phyloP scores from a whole-genome alignment of 1,140 invertebrate species.

The Probaryconus sp. region DNA sequence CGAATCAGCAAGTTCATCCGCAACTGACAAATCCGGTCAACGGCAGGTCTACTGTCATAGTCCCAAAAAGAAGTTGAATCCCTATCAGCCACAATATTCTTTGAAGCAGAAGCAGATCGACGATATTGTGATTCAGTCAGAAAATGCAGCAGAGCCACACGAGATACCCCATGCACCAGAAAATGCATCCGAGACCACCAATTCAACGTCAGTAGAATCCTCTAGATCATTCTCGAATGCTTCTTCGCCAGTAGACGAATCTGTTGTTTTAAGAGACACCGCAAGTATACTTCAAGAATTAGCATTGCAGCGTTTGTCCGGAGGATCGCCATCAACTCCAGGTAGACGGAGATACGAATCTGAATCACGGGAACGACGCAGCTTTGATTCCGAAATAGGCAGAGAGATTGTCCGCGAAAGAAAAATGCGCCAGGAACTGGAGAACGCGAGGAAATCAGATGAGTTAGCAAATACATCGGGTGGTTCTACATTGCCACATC shows the following conservation, averaged over 20 bases:
- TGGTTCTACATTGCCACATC: conserved; percentile 56
- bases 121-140: conserved; percentile 70
- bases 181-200: conserved; percentile 64
- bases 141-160: conserved; percentile 71
- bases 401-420: conserved; percentile 78
- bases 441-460: conserved; percentile 70
- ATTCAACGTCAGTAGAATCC: conserved; percentile 62
- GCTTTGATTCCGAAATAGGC: conserved; percentile 80
- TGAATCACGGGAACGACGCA: conserved; percentile 71
- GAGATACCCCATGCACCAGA: conserved; percentile 73
- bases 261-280: conserved; percentile 71
- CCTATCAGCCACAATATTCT: conserved; percentile 57
- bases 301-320: conserved; percentile 72
- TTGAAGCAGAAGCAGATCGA: conserved; percentile 45
- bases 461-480: conserved; percentile 42
- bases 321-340: conserved; percentile 55
- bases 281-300: conserved; percentile 74
- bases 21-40: conserved; percentile 49
- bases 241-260: conserved; percentile 68
- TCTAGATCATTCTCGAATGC: conserved; percentile 68
- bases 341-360: conserved; percentile 64
- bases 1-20: no score
- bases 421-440: conserved; percentile 78
- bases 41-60: conserved; percentile 60
- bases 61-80: conserved; percentile 62